These are phyloP conservation scores for Blomia tropicalis DNA, from an alignment of 2,888 invertebrate genomes.

Conservation along the genomic window DNA sequence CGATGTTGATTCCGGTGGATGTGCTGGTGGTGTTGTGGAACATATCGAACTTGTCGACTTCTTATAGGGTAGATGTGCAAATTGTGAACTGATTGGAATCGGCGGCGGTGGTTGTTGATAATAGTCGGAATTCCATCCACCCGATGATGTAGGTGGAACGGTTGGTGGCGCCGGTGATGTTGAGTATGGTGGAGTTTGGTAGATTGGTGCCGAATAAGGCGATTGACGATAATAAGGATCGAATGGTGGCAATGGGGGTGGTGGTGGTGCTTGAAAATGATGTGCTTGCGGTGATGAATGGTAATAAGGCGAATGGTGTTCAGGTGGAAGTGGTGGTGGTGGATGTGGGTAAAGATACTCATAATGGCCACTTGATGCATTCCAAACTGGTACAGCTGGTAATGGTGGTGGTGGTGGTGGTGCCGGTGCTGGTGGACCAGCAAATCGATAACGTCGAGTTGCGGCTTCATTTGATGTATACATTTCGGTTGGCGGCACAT, in stretches of 20 bases:
- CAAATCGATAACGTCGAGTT: background rate
- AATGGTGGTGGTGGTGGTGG: conserved; percentile 4
- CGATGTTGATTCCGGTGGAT: background rate
- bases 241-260: background rate
- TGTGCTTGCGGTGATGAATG: background rate
- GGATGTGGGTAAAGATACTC: conserved; percentile 3
- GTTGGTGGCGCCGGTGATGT: background rate
- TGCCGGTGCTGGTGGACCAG: conserved; percentile 6
- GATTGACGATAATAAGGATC: background rate
- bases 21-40: background rate
- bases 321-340: background rate
- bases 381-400: background rate
- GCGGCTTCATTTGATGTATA: background rate
- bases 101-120: conserved; percentile 6
- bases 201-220: background rate
- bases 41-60: background rate
- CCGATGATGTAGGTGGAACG: background rate
- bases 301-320: background rate
- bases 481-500: background rate
- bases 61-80: background rate
- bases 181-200: background rate
- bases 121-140: background rate
- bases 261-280: background rate
- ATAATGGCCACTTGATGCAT: background rate
- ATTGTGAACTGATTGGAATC: background rate